phyloP scores from a whole-genome alignment of 37 sponge, comb jelly and placozoan species.

The Halisarca cf. caerulea region DNA sequence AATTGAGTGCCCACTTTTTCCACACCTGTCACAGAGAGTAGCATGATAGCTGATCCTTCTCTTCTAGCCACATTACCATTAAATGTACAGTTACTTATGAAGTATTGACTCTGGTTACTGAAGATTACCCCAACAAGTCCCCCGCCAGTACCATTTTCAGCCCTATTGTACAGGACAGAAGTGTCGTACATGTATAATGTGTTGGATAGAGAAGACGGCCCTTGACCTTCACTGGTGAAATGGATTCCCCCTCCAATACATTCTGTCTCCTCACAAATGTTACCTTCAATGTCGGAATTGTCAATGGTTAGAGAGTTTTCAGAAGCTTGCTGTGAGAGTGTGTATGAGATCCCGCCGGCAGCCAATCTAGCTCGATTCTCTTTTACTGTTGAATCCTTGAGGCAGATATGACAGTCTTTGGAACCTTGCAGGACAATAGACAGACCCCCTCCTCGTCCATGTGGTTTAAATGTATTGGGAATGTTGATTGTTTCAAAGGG shows the following conservation, averaged over 20 bases:
- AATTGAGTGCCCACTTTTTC: conserved; percentile 64
- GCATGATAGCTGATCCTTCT: conserved; percentile 72
- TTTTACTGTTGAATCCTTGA: conserved; percentile 32
- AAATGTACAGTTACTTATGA: conserved; percentile 51
- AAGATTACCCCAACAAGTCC: conserved; percentile 19
- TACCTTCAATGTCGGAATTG: not conserved
- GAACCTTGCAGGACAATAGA: conserved; percentile 30
- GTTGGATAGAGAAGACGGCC: not conserved
- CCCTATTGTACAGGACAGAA: conserved; percentile 33
- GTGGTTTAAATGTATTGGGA: conserved; percentile 52
- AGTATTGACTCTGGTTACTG: not conserved
- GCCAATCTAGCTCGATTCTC: conserved; percentile 58
- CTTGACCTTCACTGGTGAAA: conserved; percentile 13
- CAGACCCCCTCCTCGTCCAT: conserved; percentile 73
- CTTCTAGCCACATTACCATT: conserved; percentile 38
- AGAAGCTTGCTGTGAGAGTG: conserved; percentile 28
- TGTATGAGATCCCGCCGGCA: conserved; percentile 62
- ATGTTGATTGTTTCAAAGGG: conserved; percentile 38
- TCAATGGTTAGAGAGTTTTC: not conserved
- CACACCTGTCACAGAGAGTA: conserved; percentile 70
- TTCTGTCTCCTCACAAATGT: not conserved
- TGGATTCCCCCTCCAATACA: conserved; percentile 3
- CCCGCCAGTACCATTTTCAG: conserved; percentile 61
- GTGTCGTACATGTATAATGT: conserved; percentile 31
- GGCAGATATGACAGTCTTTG: conserved; percentile 15